Conservation (phyloP, 2,113 vertebrate genomes). For the Machaerirhynchus nigripectus region DNA sequence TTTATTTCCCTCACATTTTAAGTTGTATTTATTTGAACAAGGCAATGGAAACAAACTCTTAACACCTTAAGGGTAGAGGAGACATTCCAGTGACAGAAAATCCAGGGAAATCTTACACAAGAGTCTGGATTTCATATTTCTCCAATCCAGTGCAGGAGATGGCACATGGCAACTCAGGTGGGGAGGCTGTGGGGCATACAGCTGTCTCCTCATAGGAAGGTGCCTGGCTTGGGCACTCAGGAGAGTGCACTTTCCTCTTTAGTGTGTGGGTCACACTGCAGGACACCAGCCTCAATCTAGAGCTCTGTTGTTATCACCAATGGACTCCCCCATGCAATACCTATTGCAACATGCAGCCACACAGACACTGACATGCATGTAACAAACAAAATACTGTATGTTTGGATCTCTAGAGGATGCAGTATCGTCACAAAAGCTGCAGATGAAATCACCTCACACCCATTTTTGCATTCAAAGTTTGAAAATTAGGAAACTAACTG, state of each 20-base stretch:
- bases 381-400: rapidly evolving
- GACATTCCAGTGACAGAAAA: not conserved
- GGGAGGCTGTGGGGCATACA: not conserved
- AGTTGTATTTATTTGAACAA: not conserved
- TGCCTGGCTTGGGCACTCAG: too few species aligned
- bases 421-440: not conserved
- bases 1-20: rapidly evolving
- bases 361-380: not conserved
- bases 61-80: rapidly evolving
- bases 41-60: not conserved
- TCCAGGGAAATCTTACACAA: not conserved
- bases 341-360: not conserved
- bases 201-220: not conserved
- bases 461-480: not conserved
- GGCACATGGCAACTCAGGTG: too few species aligned
- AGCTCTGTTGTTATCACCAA: rapidly evolving
- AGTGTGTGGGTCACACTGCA: rapidly evolving
- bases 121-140: not conserved
- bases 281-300: not conserved
- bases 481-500: not conserved
- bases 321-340: rapidly evolving
- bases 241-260: not conserved
- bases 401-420: not conserved
- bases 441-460: not conserved
- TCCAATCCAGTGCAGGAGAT: not conserved